Evolutionary conservation across 1,140 invertebrate genomes (phyloP), one percentile per base, ranked within the genome.

Genomic region (Sarcophaga bullata): DNA sequence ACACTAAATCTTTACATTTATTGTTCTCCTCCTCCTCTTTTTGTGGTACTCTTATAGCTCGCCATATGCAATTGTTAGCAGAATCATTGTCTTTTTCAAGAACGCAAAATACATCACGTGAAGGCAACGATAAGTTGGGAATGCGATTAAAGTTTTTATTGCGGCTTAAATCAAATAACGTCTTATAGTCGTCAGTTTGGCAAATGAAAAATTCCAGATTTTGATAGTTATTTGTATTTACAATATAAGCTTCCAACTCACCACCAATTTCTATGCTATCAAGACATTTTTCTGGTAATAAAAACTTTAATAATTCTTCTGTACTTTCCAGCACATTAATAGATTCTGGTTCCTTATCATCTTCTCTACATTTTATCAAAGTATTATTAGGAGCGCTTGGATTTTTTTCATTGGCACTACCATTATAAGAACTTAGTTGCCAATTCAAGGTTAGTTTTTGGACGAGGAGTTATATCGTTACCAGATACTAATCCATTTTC

Each of bases 191-290:
- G 5, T 52, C 37, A 49, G 48, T 58, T n/a, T 80, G 62, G 54
- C 82, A 83, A 83, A 73, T 73, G 37, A 80, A 83, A 54, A 83
- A 83, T 8, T 19, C 50, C 6, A 81, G 62, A 9, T 25, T 15
- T 8, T 73, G 49, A 46, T 46, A 46, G 37, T 83, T 50, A n/a
- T 81, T 17, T 10, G 81, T 46, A 68, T 83, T 73, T 9, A 78
- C 73, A 1, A 83, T 52, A 58, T 49, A 81, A 17, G 80, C 82
- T 3, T 19, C 1, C 8, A 83, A 83, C 6, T 75, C 15, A 49
- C 54, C 81, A 8, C 46, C 82, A 1, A 10, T 15, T 19, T 80
- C 25, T 46, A 73, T 80, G 8, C 11, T 58, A 50, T 13, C 58
- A 17, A 72, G 75, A 73, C 10, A 73, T 75, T 46, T 76, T 76